Evolutionary conservation across 1,140 invertebrate species (phyloP).

Genomic region (Drosophila bocki): DNA sequence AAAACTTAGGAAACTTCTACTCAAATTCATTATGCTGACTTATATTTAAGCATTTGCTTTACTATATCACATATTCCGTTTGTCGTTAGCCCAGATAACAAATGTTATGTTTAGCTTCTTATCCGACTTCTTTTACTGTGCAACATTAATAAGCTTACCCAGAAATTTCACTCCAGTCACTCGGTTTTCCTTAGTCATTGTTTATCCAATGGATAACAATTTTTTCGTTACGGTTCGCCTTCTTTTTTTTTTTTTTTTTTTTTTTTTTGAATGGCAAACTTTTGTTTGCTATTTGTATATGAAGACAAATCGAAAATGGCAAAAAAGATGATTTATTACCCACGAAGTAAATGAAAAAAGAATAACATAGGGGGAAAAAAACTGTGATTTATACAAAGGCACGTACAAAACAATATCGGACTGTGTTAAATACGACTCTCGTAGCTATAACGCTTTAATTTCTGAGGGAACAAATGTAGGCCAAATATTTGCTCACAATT

Average conservation of each 20-base stretch:
- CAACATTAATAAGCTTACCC: slow-evolving; percentile 20
- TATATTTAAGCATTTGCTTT: not conserved
- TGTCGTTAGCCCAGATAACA: slow-evolving; percentile 5
- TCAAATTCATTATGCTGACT: too few species aligned
- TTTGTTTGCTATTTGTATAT: slow-evolving; percentile 51
- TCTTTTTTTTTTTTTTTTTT: not conserved
- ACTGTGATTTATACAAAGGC: slow-evolving; percentile 52
- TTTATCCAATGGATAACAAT: slow-evolving; percentile 38
- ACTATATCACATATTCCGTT: not conserved
- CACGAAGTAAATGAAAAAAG: slow-evolving; percentile 28
- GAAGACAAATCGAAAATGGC: slow-evolving; percentile 54
- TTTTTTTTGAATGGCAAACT: slow-evolving; percentile 28
- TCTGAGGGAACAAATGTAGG: not conserved
- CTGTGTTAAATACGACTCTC: slow-evolving; percentile 30
- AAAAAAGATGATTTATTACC: slow-evolving; percentile 60
- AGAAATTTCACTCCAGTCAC: slow-evolving; percentile 39
- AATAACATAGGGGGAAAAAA: slow-evolving; percentile 15
- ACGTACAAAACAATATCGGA: slow-evolving; percentile 30
- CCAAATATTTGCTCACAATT: slow-evolving; percentile 27
- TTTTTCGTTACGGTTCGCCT: slow-evolving; percentile 19
- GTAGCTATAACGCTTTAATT: slow-evolving; percentile 27
- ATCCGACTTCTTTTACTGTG: not conserved
- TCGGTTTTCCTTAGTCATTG: slow-evolving; percentile 41
- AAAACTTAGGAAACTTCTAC: not conserved
- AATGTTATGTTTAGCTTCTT: slow-evolving; percentile 21